These are phyloP conservation scores for Pseudochaenichthys georgianus DNA, from an alignment of 2,797 vertebrate species.

Conservation along the genomic window DNA sequence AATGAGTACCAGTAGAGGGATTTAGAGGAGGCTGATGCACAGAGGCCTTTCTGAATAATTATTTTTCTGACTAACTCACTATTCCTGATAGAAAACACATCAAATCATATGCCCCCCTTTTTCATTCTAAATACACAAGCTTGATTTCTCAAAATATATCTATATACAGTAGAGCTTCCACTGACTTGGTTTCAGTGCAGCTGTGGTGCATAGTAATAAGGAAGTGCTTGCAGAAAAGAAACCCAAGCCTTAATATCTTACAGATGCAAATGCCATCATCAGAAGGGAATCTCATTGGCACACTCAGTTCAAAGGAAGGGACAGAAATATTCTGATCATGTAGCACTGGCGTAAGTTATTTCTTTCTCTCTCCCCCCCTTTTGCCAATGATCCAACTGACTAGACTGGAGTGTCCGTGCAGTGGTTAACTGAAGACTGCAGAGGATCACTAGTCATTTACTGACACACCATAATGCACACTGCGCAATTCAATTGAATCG, in stretches of 20 bases:
- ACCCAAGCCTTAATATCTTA: slow-evolving; percentile 54
- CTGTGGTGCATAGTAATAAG: slow-evolving; percentile 58
- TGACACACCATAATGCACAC: slow-evolving; percentile 50
- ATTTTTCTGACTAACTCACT: slow-evolving; percentile 47
- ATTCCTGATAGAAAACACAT: slow-evolving; percentile 41
- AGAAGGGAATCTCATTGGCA: slow-evolving; percentile 56
- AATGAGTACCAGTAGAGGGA: slow-evolving; percentile 53
- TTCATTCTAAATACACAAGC: slow-evolving; percentile 34
- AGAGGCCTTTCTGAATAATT: slow-evolving; percentile 52
- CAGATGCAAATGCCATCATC: slow-evolving; percentile 67
- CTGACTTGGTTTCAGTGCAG: slow-evolving; percentile 52
- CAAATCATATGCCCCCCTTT: slow-evolving; percentile 29
- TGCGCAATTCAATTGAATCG: slow-evolving; percentile 53
- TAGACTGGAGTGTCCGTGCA: slow-evolving; percentile 33
- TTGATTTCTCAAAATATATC: slow-evolving; percentile 46
- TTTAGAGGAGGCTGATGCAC: slow-evolving; percentile 51
- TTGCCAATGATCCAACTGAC: slow-evolving; percentile 41
- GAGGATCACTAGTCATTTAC: slow-evolving; percentile 64
- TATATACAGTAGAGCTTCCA: slow-evolving; percentile 26
- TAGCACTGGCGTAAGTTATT: slow-evolving; percentile 61
- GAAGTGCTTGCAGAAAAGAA: slow-evolving; percentile 52
- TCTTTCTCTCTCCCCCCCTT: slow-evolving; percentile 38
- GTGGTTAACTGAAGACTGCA: slow-evolving; percentile 50
- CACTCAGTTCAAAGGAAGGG: slow-evolving; percentile 48
- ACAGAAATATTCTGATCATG: slow-evolving; percentile 72